Conservation (phyloP, 2,113 vertebrate species). For the Datnioides undecimradiatus region DNA sequence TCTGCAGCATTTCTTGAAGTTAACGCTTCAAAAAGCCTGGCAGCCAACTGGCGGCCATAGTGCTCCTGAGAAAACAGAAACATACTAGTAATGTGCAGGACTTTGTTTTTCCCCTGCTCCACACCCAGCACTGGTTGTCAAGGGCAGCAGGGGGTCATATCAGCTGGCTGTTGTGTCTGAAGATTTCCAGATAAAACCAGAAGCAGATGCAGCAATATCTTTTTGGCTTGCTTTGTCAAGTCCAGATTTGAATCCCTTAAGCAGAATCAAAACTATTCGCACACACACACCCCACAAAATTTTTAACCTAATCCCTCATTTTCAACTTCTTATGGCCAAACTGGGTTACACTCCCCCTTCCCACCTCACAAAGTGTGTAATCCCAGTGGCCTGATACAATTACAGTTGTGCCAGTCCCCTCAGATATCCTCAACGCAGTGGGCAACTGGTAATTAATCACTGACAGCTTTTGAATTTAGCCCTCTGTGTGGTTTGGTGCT, state of each 20-base stretch:
- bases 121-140: slow-evolving; percentile 26
- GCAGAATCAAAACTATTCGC: not conserved
- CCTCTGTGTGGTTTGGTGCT: slow-evolving; percentile 76
- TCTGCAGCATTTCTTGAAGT: slow-evolving; percentile 61
- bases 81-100: slow-evolving; percentile 35
- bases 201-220: slow-evolving; percentile 23
- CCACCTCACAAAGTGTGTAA: slow-evolving; percentile 38
- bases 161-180: slow-evolving; percentile 14
- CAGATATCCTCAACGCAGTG: slow-evolving; percentile 59
- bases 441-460: slow-evolving; percentile 77
- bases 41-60: slow-evolving; percentile 55
- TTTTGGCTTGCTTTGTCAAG: slow-evolving; percentile 14
- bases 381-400: slow-evolving; percentile 63
- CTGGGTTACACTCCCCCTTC: slow-evolving; percentile 19
- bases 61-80: slow-evolving; percentile 52
- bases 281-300: slow-evolving; percentile 3
- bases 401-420: slow-evolving; percentile 66
- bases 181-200: slow-evolving; percentile 30
- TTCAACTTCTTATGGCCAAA: slow-evolving; percentile 40
- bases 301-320: slow-evolving; percentile 38
- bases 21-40: slow-evolving; percentile 68
- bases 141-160: slow-evolving; percentile 16
- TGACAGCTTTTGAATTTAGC: slow-evolving; percentile 69
- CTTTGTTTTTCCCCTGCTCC: slow-evolving; percentile 15
- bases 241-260: slow-evolving; percentile 38